Base-by-base conservation (phyloP, 2,888 invertebrate genomes). In the Ophioninae sp. region DNA sequence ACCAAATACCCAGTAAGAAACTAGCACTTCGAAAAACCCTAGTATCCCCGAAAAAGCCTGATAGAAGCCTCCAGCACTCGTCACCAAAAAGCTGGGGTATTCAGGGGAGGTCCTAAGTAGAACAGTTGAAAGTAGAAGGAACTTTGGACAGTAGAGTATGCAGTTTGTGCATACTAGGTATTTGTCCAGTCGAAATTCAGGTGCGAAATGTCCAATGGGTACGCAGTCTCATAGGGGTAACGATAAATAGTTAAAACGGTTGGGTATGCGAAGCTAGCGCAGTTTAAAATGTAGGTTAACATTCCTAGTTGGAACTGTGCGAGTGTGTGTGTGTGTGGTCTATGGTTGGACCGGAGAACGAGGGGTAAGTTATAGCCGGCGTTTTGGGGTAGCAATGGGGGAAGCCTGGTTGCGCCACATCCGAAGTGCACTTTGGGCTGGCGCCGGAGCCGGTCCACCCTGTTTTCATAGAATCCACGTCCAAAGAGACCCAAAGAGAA, bases 221-320 rank as follows among this genome's bases (percentile, higher is more conserved):
- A 59, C 59, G 21, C n/a, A 21, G n/a, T 20, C n/a, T 44, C 20
- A 20, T 21, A 44, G 0, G 21, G 37, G 50, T 17, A 17, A 13
- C 86, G 86, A 89, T 88, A 88, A 89, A 87, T 88, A 85, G 88
- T 79, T 84, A 88, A 88, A 89, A 59, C 21, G 89, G 88, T 30
- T 88, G 84, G 87, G 37, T 67, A n/a, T 88, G 88, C 84, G 87
- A 89, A 89, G 87, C 86, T 87, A 6, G 21, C 13, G 13, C 5
- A 87, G 86, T 87, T 88, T 89, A 89, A 89, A 91, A 91, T 90
- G 88, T 90, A 89, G 91, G 90, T 90, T 90, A 91, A 87, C 87
- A 86, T 85, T 85, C 85, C 79, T 75, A 30, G 30, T 30, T 30
- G 30, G 30, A 3, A 83, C 79, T 83, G 77, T 72, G 73, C 82